Evolutionary conservation across 1,140 invertebrate genomes (phyloP).

Genomic region (Hypsibius dujardini): DNA sequence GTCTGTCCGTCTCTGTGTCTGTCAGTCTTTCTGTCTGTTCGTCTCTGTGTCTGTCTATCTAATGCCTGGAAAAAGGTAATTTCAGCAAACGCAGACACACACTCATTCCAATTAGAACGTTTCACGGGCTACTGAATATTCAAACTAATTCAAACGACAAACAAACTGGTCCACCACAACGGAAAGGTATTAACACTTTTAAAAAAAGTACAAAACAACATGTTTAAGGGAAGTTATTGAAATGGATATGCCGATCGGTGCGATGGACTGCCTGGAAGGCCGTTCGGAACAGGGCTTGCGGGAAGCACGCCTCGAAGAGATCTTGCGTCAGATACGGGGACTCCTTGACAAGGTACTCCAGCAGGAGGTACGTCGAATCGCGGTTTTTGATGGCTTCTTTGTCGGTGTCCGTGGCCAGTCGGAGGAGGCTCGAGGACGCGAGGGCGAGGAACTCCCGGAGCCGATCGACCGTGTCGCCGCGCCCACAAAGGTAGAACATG

Average conservation of each 20-base stretch:
- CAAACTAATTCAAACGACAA: too few relatives aligned
- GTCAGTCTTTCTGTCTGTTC: too few relatives aligned
- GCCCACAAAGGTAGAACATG: conserved; percentile 80
- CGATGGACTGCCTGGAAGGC: conserved; percentile 89
- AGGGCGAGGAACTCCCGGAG: conserved; percentile 83
- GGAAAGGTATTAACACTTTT: too few relatives aligned
- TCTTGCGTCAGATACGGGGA: conserved; percentile 95
- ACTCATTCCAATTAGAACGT: too few relatives aligned
- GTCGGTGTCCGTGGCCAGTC: conserved; percentile 82
- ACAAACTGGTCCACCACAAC: too few relatives aligned
- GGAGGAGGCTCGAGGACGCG: conserved; percentile 77
- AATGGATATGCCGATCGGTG: conserved; percentile 22
- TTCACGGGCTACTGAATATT: too few relatives aligned
- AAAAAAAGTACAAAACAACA: too few relatives aligned
- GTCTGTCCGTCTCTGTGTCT: too few relatives aligned
- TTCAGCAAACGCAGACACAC: too few relatives aligned
- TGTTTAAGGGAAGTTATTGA: too few relatives aligned
- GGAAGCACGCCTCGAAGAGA: conserved; percentile 88
- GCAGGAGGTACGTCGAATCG: conserved; percentile 82
- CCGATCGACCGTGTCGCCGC: conserved; percentile 84
- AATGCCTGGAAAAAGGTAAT: too few relatives aligned
- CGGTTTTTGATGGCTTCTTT: conserved; percentile 79
- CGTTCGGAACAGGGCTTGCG: conserved; percentile 84
- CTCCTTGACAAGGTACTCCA: conserved; percentile 89
- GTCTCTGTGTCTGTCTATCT: too few relatives aligned